Conservation (phyloP, 2,113 vertebrate genomes). For the Ptilonorhynchus violaceus region DNA sequence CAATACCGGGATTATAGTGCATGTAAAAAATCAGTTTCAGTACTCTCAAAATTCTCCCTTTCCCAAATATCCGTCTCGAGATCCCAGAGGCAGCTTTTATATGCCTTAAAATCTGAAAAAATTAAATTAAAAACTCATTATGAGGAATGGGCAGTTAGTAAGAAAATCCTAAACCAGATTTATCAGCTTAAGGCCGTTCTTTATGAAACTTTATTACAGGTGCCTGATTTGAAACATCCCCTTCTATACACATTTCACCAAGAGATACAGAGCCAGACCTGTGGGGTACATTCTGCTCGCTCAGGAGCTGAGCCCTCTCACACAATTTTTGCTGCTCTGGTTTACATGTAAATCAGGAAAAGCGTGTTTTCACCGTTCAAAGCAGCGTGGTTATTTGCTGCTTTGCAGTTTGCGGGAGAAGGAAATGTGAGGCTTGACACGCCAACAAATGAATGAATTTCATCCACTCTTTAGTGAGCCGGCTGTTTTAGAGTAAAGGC, state of each 20-base stretch:
- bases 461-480: background rate
- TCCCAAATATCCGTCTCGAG: background rate
- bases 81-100: background rate
- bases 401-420: background rate
- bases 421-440: background rate
- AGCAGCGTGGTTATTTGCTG: background rate
- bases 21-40: background rate
- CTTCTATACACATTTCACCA: background rate
- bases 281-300: rapidly evolving
- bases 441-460: background rate
- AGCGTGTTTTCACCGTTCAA: background rate
- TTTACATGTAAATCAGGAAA: background rate
- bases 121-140: slow-evolving; percentile 54
- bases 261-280: background rate
- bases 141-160: slow-evolving; percentile 1
- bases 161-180: slow-evolving; percentile 39
- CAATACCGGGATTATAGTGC: background rate
- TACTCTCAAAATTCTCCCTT: background rate
- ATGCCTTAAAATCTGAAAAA: slow-evolving; percentile 18
- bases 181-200: slow-evolving; percentile 13
- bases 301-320: background rate
- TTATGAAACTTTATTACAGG: slow-evolving; percentile 23
- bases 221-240: slow-evolving; percentile 2
- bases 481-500: background rate
- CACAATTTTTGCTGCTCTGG: background rate